Evolutionary conservation across 2,113 vertebrate species (phyloP).

Genomic region (Sceloporus undulatus): DNA sequence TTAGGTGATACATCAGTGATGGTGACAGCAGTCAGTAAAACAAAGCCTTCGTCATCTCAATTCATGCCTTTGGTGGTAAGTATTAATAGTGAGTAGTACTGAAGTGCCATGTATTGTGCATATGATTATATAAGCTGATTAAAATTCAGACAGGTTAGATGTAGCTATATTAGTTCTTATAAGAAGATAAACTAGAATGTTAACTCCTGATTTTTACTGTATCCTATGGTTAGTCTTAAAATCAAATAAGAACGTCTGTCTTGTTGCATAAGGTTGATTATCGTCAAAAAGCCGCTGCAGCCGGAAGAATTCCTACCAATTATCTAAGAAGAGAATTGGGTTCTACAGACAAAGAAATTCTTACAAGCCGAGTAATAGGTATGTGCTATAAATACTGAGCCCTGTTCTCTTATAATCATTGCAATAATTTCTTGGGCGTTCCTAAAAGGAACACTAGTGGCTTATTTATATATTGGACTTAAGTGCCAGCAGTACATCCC

Average conservation of each 20-base stretch:
- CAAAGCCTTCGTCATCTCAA: conserved; percentile 88
- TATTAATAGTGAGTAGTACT: conserved; percentile 21
- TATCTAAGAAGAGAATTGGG: conserved; percentile 92
- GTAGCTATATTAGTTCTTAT: not conserved
- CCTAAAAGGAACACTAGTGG: not conserved
- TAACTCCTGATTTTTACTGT: not conserved
- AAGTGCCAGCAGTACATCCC: too few relatives aligned
- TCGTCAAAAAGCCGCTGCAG: conserved; percentile 96
- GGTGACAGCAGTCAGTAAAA: conserved; percentile 98
- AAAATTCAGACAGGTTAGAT: not conserved
- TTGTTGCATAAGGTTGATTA: conserved; percentile 90
- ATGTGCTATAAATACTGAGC: conserved; percentile 7
- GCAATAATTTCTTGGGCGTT: fast-evolving
- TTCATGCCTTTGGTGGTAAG: conserved; percentile 97
- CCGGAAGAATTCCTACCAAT: conserved; percentile 98
- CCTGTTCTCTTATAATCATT: not conserved
- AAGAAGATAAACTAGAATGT: not conserved
- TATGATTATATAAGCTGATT: not conserved
- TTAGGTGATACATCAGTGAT: conserved; percentile 94
- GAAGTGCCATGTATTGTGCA: not conserved
- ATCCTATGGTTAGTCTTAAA: not conserved
- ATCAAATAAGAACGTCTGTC: not conserved
- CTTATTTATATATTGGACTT: not conserved
- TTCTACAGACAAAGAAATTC: conserved; percentile 92
- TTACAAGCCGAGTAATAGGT: conserved; percentile 97